phyloP scores from a whole-genome alignment of 2,113 vertebrate species.

The Siniperca chuatsi region DNA sequence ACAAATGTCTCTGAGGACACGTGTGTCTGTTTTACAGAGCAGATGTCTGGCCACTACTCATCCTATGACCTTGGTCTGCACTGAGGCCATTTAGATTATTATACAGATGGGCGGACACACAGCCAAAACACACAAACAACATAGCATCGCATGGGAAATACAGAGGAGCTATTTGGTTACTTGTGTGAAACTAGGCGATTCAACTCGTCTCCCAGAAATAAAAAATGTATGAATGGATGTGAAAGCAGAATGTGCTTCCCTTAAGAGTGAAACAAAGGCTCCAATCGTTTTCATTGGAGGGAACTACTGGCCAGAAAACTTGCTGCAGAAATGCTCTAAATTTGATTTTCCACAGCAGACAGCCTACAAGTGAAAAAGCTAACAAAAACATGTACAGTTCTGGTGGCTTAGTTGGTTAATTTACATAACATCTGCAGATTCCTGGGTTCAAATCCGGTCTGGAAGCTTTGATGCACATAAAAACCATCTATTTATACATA shows the following conservation, averaged over 20 bases:
- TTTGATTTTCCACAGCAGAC: background rate
- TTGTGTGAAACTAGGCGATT: background rate
- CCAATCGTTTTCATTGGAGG: background rate
- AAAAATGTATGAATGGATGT: background rate
- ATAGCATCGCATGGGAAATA: conserved; percentile 7
- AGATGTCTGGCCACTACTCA: conserved; percentile 26
- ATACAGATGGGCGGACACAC: conserved; percentile 56
- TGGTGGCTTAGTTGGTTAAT: background rate
- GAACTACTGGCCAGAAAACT: background rate
- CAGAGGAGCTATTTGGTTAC: background rate
- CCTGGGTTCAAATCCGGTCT: background rate
- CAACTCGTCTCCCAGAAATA: background rate
- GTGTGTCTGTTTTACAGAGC: conserved; percentile 28
- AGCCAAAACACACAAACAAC: conserved; percentile 42
- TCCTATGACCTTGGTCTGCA: conserved; percentile 30
- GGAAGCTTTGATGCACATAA: conserved; percentile 5
- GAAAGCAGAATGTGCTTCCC: background rate
- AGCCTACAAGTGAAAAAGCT: background rate
- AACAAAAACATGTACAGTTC: background rate
- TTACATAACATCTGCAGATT: conserved; percentile 17
- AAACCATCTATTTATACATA: background rate
- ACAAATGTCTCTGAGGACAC: conserved; percentile 41
- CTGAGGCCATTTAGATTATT: conserved; percentile 61
- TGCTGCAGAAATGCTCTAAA: background rate
- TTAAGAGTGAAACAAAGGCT: background rate